A percentile compares a stretch with the other conserved stretches of the same genome.
Conservation (phyloP, 2,113 vertebrate genomes). For the Ictidomys tridecemlineatus region DNA sequence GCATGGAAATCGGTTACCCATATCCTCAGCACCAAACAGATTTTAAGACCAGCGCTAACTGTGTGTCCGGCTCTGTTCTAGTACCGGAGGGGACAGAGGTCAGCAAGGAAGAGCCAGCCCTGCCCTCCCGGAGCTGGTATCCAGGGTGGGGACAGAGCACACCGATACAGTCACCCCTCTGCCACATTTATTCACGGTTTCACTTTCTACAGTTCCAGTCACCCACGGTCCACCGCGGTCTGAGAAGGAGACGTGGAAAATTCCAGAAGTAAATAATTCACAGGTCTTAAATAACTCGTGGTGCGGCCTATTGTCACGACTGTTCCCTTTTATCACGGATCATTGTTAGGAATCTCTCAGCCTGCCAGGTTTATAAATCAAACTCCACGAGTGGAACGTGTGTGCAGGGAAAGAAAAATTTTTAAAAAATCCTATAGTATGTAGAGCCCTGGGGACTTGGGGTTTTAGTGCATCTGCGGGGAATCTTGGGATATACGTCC, state of each 20-base stretch:
- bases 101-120: no score
- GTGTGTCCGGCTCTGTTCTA: background rate
- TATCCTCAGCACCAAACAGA: background rate
- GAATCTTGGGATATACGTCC: background rate
- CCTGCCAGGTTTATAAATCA: background rate
- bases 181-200: background rate
- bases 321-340: background rate
- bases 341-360: background rate
- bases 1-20: no score
- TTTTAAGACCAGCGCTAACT: background rate
- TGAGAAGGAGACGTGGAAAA: background rate
- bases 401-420: background rate
- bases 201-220: background rate
- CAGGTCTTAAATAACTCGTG: background rate
- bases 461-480: background rate
- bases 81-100: no score
- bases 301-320: background rate
- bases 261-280: background rate
- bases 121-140: background rate
- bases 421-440: no score
- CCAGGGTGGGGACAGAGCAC: background rate
- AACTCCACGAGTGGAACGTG: no score
- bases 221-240: background rate
- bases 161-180: background rate
- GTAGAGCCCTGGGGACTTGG: background rate